phyloP scores from a whole-genome alignment of 2,888 invertebrate species.

The Physocephala rufipes region DNA sequence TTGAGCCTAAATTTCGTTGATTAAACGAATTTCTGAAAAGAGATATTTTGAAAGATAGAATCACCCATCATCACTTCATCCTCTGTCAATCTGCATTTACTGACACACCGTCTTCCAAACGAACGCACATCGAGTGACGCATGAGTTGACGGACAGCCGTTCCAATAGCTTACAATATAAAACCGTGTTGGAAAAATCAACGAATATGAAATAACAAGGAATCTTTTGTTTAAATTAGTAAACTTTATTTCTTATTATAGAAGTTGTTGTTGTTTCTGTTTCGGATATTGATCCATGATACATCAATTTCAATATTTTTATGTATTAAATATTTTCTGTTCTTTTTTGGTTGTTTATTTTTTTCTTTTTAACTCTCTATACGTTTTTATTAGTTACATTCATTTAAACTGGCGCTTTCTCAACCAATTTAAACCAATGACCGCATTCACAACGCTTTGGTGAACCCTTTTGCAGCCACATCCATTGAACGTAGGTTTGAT shows the following conservation, averaged over 20 bases:
- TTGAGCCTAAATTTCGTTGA: too few species aligned
- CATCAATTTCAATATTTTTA: background rate
- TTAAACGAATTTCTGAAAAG: too few species aligned
- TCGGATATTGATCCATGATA: too few species aligned
- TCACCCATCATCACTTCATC: too few species aligned
- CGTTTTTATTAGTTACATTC: background rate
- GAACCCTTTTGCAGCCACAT: constrained; percentile 93
- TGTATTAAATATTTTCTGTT: background rate
- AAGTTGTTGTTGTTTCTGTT: constrained; percentile 29
- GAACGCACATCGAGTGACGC: too few species aligned
- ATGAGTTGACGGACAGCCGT: too few species aligned
- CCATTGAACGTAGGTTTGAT: constrained; percentile 88
- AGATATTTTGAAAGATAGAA: too few species aligned
- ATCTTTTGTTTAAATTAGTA: constrained; percentile 20
- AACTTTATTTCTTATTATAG: constrained; percentile 35
- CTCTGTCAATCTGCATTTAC: too few species aligned
- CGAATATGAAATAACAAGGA: background rate
- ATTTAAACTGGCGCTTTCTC: constrained; percentile 78
- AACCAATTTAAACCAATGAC: constrained; percentile 94
- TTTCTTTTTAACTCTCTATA: constrained; percentile 11
- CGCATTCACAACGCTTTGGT: constrained; percentile 93
- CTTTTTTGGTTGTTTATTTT: background rate
- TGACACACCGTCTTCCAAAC: too few species aligned
- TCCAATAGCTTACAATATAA: too few species aligned
- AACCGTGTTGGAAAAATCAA: too few species aligned